Base-by-base conservation (phyloP, 2,797 vertebrate species). In the Enteromius fasciolatus region DNA sequence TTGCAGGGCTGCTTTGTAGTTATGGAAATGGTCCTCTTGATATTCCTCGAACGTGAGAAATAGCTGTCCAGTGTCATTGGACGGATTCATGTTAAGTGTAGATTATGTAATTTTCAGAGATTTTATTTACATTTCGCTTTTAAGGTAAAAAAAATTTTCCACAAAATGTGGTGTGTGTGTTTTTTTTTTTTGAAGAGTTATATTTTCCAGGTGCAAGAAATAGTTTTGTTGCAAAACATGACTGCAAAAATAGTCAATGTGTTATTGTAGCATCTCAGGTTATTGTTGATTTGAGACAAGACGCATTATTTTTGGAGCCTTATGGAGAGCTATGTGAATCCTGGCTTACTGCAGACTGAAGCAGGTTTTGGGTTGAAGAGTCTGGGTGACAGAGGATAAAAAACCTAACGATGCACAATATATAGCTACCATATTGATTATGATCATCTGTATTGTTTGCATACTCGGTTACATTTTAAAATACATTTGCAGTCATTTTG, bases 1-100 rank as follows among this genome's bases (percentile, higher is more conserved):
- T 52, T 66, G 12, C 44, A 15, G 15, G 46, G 23, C 52, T 75
- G 28, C 78, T 81, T 79, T 78, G 75, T 84, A 69, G 50, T 69
- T 84, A 69, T 76, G 78, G 52, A 63, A 84, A 84, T 80, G 61
- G 31, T 46, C 80, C 50, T 69, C n/a, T 63, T 59, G 25, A 74
- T 80, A 52, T 83, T 76, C 54, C 36, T 54, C 20, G 18, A 86
- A 70, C 54, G 33, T 69, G 46, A 46, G 39, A 79, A 70, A 59
- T 46, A 74, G 39, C 25, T 31, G 18, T 48, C 25, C n/a, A 36
- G n/a, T 78, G 17, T 68, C 25, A 46, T 50, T 1, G 46, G 5
- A 64, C 9, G 10, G 46, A 67, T 66, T 48, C 33, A 36, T 9
- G 39, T 81, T 48, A 3, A 63, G 14, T 63, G 5, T 50, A 48